phyloP scores from a whole-genome alignment of 1,140 invertebrate genomes.

The Bombyx mandarina region DNA sequence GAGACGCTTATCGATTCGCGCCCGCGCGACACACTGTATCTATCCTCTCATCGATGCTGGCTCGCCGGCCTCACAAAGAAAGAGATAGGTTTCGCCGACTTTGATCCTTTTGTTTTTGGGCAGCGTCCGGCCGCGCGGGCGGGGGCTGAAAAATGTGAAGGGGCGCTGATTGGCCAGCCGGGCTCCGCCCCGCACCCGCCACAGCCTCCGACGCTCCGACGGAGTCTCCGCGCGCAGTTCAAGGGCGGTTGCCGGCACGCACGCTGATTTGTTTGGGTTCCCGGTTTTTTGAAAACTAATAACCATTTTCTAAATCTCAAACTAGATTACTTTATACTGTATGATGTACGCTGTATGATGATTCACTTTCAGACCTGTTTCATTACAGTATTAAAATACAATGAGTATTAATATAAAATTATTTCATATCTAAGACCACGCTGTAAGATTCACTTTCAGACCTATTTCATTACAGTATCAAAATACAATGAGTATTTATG shows the following conservation, averaged over 20 bases:
- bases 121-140: slow-evolving; percentile 64
- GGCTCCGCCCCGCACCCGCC: slow-evolving; percentile 41
- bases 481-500: too few relatives aligned
- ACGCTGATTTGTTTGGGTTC: slow-evolving; percentile 54
- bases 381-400: too few relatives aligned
- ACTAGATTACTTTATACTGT: not conserved
- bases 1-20: slow-evolving; percentile 59
- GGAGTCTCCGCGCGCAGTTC: slow-evolving; percentile 53
- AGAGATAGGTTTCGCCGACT: slow-evolving; percentile 70
- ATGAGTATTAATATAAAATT: too few relatives aligned
- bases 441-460: too few relatives aligned
- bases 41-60: slow-evolving; percentile 67
- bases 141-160: slow-evolving; percentile 65
- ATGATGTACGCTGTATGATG: not conserved
- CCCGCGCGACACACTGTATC: slow-evolving; percentile 66
- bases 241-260: slow-evolving; percentile 54
- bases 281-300: slow-evolving; percentile 41
- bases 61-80: slow-evolving; percentile 65
- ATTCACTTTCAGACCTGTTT: too few relatives aligned
- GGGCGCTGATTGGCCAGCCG: slow-evolving; percentile 64
- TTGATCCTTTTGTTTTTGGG: slow-evolving; percentile 71
- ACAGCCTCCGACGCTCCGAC: slow-evolving; percentile 33
- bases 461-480: too few relatives aligned
- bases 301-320: not conserved
- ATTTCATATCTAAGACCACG: too few relatives aligned